phyloP scores from a whole-genome alignment of 1,140 invertebrate genomes.

The Zaprionus tsacasi region DNA sequence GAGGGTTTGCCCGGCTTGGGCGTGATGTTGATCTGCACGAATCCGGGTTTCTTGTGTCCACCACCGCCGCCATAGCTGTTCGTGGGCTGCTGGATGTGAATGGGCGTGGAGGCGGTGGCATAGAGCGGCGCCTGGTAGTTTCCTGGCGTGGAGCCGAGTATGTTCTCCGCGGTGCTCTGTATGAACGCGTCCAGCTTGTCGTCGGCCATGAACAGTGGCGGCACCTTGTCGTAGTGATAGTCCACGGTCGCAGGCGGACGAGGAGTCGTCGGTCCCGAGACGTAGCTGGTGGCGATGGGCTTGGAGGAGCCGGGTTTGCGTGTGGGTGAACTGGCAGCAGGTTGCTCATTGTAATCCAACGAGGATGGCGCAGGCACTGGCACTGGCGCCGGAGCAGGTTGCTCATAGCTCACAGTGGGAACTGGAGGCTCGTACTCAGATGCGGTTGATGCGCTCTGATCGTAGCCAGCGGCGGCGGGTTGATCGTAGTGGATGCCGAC shows the following conservation, averaged over 20 bases:
- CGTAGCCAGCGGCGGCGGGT: slow-evolving; percentile 24
- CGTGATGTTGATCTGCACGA: slow-evolving; percentile 74
- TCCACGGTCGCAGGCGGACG: slow-evolving; percentile 66
- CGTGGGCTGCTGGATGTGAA: slow-evolving; percentile 64
- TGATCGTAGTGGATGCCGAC: slow-evolving; percentile 38
- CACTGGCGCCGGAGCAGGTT: slow-evolving; percentile 18
- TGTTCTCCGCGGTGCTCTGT: slow-evolving; percentile 74
- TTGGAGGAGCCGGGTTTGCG: slow-evolving; percentile 63
- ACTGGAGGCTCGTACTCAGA: slow-evolving; percentile 19
- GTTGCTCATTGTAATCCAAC: slow-evolving; percentile 47
- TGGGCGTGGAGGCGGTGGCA: slow-evolving; percentile 70
- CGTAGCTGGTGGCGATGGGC: slow-evolving; percentile 87
- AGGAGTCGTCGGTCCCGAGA: slow-evolving; percentile 85
- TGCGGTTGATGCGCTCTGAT: slow-evolving; percentile 22
- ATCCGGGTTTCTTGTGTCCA: slow-evolving; percentile 70
- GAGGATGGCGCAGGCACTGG: slow-evolving; percentile 5
- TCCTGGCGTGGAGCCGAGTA: slow-evolving; percentile 64
- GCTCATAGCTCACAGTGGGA: slow-evolving; percentile 7
- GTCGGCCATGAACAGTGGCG: slow-evolving; percentile 74
- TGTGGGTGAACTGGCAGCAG: slow-evolving; percentile 55
- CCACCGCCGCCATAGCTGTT: slow-evolving; percentile 44
- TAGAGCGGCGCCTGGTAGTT: slow-evolving; percentile 61
- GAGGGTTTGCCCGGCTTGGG: slow-evolving; percentile 85
- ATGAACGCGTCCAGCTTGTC: slow-evolving; percentile 79
- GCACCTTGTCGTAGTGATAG: slow-evolving; percentile 77